phyloP scores from a whole-genome alignment of 2,113 vertebrate genomes.

The Ictalurus furcatus region DNA sequence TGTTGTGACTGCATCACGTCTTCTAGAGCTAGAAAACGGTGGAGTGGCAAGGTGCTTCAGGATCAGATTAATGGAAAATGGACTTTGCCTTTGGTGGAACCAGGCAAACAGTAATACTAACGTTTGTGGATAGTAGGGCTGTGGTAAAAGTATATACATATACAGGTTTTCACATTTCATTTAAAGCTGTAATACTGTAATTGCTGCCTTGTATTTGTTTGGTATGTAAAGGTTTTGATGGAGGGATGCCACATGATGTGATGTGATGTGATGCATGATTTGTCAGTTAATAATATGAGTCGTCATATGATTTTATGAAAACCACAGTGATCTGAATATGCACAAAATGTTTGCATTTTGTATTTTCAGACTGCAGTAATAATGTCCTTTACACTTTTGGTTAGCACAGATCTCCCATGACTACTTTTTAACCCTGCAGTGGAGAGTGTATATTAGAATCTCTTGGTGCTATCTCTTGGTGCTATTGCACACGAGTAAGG shows the following conservation, averaged over 20 bases:
- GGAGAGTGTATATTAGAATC: conserved; percentile 4
- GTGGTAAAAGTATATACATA: background rate
- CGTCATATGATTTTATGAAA: conserved; percentile 12
- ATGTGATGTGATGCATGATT: conserved; percentile 11
- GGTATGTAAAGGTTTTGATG: background rate
- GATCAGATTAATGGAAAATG: background rate
- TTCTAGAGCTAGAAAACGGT: background rate
- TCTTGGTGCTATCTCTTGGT: conserved; percentile 26
- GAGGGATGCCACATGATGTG: background rate
- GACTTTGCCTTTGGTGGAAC: conserved; percentile 31
- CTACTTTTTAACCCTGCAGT: background rate
- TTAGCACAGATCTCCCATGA: conserved; percentile 28
- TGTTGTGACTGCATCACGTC: background rate
- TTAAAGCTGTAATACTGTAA: conserved; percentile 7
- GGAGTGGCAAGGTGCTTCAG: too few relatives aligned
- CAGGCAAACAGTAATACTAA: conserved; percentile 23
- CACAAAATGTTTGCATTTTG: conserved; percentile 1
- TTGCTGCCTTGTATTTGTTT: background rate
- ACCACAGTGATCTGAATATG: conserved; percentile 46
- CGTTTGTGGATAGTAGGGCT: background rate
- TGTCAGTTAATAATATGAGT: background rate
- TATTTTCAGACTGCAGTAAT: conserved; percentile 10
- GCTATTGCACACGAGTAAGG: conserved; percentile 51
- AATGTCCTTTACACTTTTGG: conserved; percentile 27
- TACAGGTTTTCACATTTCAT: background rate